Evolutionary conservation across 1,140 invertebrate genomes (phyloP).

Genomic region (Adoxophyes honmai): DNA sequence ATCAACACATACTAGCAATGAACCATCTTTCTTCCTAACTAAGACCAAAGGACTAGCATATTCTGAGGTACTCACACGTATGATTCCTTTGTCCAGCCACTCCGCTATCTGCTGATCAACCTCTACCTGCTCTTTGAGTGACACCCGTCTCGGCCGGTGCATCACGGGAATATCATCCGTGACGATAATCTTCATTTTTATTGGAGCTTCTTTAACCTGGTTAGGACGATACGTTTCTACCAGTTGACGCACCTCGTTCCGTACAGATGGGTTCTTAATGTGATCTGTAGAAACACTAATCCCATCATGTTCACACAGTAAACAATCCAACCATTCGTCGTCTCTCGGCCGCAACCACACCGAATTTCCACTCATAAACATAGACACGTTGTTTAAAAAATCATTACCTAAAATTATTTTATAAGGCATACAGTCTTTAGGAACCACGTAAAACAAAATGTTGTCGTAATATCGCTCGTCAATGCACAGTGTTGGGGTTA

Average conservation of each 20-base stretch:
- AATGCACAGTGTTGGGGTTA: background rate
- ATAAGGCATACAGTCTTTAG: background rate
- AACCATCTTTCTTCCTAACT: slow-evolving; percentile 70
- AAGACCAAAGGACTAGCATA: slow-evolving; percentile 69
- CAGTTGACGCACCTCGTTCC: background rate
- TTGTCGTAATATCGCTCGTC: background rate
- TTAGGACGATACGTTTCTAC: background rate
- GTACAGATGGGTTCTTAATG: background rate
- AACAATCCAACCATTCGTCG: background rate
- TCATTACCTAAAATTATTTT: slow-evolving; percentile 10
- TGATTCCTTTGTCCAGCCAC: slow-evolving; percentile 40
- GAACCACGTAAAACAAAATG: background rate
- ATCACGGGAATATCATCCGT: slow-evolving; percentile 28
- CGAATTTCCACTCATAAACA: background rate
- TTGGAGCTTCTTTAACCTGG: slow-evolving; percentile 16
- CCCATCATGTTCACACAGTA: background rate
- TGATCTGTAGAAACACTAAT: background rate
- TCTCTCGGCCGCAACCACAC: background rate
- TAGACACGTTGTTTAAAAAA: background rate
- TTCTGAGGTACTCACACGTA: slow-evolving; percentile 39
- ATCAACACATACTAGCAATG: slow-evolving; percentile 73
- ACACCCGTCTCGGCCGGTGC: slow-evolving; percentile 22
- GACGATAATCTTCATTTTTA: slow-evolving; percentile 24
- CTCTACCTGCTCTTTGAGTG: slow-evolving; percentile 17
- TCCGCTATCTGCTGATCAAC: slow-evolving; percentile 34